A percentile compares a stretch with the other conserved stretches of the same genome.
phyloP scores from a whole-genome alignment of 2,113 vertebrate species.

The Cyprinodon tularosa region DNA sequence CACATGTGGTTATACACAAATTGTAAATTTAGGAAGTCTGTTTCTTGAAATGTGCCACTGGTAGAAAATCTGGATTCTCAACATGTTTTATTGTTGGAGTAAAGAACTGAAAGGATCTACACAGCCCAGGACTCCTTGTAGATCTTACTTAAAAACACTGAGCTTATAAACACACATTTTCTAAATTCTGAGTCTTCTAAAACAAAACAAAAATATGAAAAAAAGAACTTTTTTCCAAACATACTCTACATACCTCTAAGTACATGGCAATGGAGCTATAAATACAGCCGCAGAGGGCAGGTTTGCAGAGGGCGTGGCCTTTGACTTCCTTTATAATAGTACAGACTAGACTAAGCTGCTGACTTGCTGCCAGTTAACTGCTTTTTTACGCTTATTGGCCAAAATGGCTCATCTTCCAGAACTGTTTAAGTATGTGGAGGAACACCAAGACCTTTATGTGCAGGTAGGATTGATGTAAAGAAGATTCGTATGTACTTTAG shows the following conservation, averaged over 20 bases:
- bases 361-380: slow-evolving; percentile 36
- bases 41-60: neutral
- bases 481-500: neutral
- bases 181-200: too few relatives aligned
- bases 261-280: neutral
- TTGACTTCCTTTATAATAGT: slow-evolving; percentile 30
- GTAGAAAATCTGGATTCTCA: too few relatives aligned
- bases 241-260: neutral
- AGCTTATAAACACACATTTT: too few relatives aligned
- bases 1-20: slow-evolving; percentile 26
- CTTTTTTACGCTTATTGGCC: slow-evolving; percentile 22
- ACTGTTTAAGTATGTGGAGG: slow-evolving; percentile 90
- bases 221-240: neutral
- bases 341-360: neutral
- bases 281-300: slow-evolving; percentile 44
- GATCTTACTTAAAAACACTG: too few relatives aligned
- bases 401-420: slow-evolving; percentile 84
- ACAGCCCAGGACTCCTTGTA: neutral
- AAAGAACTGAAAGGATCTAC: neutral
- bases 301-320: slow-evolving; percentile 43
- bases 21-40: neutral
- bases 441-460: slow-evolving; percentile 90
- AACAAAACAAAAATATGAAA: neutral
- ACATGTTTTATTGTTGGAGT: neutral
- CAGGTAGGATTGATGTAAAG: slow-evolving; percentile 75